Conservation (phyloP, 1,140 invertebrate species). For the Alviniconcha marisindica region DNA sequence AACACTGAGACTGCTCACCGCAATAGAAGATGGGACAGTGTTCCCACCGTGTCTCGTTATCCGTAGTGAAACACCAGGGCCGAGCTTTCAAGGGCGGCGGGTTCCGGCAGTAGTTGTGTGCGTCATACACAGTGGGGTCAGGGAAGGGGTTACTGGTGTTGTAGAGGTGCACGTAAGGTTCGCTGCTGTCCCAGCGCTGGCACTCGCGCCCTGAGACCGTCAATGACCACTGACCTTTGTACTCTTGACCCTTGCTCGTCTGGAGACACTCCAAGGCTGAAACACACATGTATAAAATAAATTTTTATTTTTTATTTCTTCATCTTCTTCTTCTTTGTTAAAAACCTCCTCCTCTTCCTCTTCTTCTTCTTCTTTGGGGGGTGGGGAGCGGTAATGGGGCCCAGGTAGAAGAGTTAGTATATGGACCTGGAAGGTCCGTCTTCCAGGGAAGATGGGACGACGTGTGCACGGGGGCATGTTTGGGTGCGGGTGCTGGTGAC, state of each 20-base stretch:
- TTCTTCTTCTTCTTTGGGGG: too few species aligned
- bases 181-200: conserved; percentile 18
- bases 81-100: not conserved
- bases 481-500: too few species aligned
- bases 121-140: not conserved
- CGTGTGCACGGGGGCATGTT: too few species aligned
- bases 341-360: too few species aligned
- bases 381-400: too few species aligned
- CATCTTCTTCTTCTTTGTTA: too few species aligned
- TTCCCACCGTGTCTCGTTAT: not conserved
- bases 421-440: too few species aligned
- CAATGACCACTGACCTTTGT: conserved; percentile 25
- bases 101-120: conserved; percentile 20
- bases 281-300: not conserved
- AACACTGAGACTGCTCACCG: not conserved
- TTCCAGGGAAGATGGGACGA: too few species aligned
- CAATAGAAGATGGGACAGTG: not conserved
- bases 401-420: too few species aligned
- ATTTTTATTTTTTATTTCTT: too few species aligned
- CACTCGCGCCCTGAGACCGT: conserved; percentile 1
- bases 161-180: not conserved
- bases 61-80: conserved; percentile 26
- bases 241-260: not conserved
- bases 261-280: conserved; percentile 22
- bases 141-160: not conserved